phyloP scores from a whole-genome alignment of 2,113 vertebrate species.

The Uria aalge region DNA sequence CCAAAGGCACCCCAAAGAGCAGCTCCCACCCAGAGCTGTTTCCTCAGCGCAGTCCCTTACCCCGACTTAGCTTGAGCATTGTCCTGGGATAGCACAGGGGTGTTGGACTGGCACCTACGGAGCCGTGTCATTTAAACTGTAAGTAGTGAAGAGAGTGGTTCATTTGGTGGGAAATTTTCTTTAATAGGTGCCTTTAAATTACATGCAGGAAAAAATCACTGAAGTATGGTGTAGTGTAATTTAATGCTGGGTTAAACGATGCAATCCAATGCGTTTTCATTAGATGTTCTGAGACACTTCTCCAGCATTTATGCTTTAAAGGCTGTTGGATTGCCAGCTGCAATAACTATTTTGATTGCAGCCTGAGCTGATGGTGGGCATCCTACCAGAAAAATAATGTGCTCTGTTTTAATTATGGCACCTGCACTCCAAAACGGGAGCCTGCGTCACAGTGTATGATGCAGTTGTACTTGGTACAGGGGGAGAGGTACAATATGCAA shows the following conservation, averaged over 20 bases:
- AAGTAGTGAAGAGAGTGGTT: background rate
- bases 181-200: constrained; percentile 52
- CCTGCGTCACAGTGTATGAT: background rate
- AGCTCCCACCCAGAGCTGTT: background rate
- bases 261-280: constrained; percentile 60
- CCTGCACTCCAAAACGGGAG: constrained; percentile 21
- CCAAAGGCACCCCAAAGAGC: background rate
- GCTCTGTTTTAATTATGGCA: constrained; percentile 56
- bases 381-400: constrained; percentile 55
- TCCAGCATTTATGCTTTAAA: constrained; percentile 24
- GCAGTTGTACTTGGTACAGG: background rate
- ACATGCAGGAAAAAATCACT: constrained; percentile 4
- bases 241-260: constrained; percentile 65
- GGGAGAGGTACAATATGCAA: background rate
- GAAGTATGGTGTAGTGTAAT: constrained; percentile 33
- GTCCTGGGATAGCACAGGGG: background rate
- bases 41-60: background rate
- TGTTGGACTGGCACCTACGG: background rate
- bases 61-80: background rate
- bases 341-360: constrained; percentile 63
- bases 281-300: constrained; percentile 52
- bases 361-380: constrained; percentile 54
- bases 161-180: constrained; percentile 7
- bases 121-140: background rate
- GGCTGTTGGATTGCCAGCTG: constrained; percentile 57